Base-by-base conservation (phyloP, 64 coral and sea anemone species). In the Porites lutea region DNA sequence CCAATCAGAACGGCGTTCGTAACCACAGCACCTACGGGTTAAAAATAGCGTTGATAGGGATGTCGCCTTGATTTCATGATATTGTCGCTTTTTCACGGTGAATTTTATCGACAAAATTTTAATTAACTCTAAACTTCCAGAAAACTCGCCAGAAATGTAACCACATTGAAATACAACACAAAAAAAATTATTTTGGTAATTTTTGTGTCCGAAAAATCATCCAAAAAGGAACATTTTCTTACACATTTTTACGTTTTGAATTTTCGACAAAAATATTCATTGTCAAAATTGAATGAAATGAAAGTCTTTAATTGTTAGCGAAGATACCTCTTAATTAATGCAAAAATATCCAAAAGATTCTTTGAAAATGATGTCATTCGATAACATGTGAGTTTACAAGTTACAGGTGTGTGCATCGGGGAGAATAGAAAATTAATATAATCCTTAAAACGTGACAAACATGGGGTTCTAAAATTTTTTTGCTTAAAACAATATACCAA, bases 1-100 rank as follows among this genome's bases (percentile, higher is more conserved):
- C 81, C 81, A 84, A 84, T 84, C 81, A 84, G 8, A 69, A 68
- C n/a, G 53, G 48, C 13, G 48, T 1, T 52, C 37, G 0, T 69
- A 61, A 47, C 23, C 57, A 47, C 2, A 62, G 65, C 14, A n/a
- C 46, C 14, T 2, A 12, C 1, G 10, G 22, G 44, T 63, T 84
- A 84, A 84, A 84, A 84, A 68, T 84, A 84, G 81, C 16, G 18
- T 52, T 84, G 81, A 84, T 51, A 23, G 12, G 49, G 52, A 37
- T 37, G 7, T 13, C 22, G 57, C 61, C 27, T 80, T 13, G 21
- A 59, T 80, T 37, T 59, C 20, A 44, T 15, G 13, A 60, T 59
- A 19, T 8, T 80, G 78, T 61, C 22, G 37, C 78, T 80, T 59
- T 59, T 60, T 60, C 61, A 55, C 81, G 81, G 62, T 63, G 47